A percentile compares a stretch with the other conserved stretches of the same genome.
These are phyloP conservation scores for Pseudopleuronectes americanus DNA, from an alignment of 2,797 vertebrate genomes.

Conservation along the genomic window DNA sequence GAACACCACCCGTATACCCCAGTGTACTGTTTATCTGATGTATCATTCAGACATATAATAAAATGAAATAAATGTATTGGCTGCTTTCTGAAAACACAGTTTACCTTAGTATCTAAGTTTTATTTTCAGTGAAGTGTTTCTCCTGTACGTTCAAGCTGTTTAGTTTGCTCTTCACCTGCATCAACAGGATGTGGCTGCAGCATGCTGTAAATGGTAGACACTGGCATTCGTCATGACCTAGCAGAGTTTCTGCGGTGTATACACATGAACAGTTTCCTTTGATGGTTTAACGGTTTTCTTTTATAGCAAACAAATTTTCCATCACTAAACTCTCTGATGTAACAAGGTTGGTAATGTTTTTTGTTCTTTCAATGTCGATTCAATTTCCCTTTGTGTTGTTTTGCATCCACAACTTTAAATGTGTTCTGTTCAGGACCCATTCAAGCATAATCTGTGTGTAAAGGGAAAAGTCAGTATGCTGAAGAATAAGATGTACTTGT, in stretches of 20 bases:
- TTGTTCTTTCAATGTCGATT: neutral
- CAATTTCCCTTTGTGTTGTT: neutral
- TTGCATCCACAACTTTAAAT: conserved; percentile 28
- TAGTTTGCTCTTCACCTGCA: too few species aligned
- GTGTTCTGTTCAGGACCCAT: neutral
- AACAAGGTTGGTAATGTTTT: too few species aligned
- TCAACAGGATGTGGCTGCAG: too few species aligned
- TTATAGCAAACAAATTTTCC: neutral
- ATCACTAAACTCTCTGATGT: neutral
- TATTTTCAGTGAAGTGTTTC: too few species aligned
- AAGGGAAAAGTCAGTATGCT: neutral
- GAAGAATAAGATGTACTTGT: neutral
- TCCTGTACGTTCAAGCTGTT: too few species aligned
- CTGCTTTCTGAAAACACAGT: too few species aligned
- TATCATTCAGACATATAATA: too few species aligned
- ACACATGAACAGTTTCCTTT: neutral
- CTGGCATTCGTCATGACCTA: neutral
- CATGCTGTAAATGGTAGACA: too few species aligned
- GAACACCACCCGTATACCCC: too few species aligned
- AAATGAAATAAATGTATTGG: too few species aligned
- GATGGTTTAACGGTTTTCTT: neutral
- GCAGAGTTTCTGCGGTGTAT: neutral
- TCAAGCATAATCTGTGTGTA: neutral
- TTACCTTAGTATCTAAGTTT: too few species aligned
- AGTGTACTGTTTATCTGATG: too few species aligned